Percentiles rank a stretch among this genome's conserved stretches.
Evolutionary conservation across 2,113 vertebrate species (phyloP).

Genomic region (Gasterosteus aculeatus): DNA sequence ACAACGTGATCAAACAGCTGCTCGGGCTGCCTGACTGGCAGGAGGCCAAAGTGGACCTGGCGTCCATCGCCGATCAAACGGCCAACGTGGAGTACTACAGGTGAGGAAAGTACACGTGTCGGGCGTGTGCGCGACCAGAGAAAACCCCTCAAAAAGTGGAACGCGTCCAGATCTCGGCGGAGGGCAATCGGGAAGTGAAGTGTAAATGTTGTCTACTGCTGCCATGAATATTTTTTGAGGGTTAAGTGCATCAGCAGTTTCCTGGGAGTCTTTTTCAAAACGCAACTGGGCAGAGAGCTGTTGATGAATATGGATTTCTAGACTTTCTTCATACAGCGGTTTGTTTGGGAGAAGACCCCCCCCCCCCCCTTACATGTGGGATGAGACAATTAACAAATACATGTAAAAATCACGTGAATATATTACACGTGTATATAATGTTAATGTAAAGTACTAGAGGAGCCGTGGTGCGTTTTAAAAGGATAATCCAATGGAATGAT

Average conservation of each 20-base stretch:
- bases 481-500: conserved; percentile 7
- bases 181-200: background rate
- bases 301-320: background rate
- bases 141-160: background rate
- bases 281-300: background rate
- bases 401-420: conserved; percentile 41
- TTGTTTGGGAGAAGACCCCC: background rate
- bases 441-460: background rate
- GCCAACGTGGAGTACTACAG: conserved; percentile 89
- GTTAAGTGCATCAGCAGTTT: background rate
- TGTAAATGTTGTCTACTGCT: background rate
- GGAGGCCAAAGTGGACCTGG: conserved; percentile 81
- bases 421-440: conserved; percentile 33
- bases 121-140: background rate
- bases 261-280: conserved; percentile 21
- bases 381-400: background rate
- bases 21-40: conserved; percentile 87
- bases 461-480: conserved; percentile 3
- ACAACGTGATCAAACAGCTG: conserved; percentile 85
- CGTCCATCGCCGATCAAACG: conserved; percentile 74
- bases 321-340: background rate
- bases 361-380: no score
- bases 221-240: conserved; percentile 5
- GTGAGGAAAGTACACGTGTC: conserved; percentile 68
- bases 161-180: background rate